A percentile compares a stretch with the other conserved stretches of the same genome.
phyloP scores from a whole-genome alignment of 2,888 invertebrate species.

The Rhagophthalmus giganteus region DNA sequence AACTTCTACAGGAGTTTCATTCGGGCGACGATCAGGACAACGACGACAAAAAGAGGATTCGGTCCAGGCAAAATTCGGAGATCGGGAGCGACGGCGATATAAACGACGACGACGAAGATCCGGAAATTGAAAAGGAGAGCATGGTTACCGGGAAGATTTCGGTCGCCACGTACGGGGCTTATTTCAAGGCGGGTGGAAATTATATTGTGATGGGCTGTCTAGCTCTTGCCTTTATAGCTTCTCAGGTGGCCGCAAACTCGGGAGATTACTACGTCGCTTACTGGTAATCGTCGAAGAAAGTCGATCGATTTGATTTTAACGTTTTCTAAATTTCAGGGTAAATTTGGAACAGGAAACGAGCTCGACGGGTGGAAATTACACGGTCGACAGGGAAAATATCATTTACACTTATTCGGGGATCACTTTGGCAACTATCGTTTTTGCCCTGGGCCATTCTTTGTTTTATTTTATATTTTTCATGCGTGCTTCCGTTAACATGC shows the following conservation, averaged over 20 bases:
- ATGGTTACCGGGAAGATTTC: conserved; percentile 46
- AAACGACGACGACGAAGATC: conserved; percentile 45
- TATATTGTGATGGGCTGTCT: conserved; percentile 54
- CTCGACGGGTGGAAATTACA: background rate
- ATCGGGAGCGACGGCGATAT: conserved; percentile 4
- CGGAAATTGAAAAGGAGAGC: conserved; percentile 46
- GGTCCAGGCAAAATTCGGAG: conserved; percentile 48
- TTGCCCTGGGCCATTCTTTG: conserved; percentile 46
- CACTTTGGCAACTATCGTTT: conserved; percentile 53
- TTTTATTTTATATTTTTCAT: conserved; percentile 50
- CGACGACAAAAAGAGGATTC: conserved; percentile 43
- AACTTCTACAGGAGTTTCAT: conserved; percentile 52
- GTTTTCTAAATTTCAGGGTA: conserved; percentile 38
- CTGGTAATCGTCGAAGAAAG: too few species aligned
- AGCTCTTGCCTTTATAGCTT: conserved; percentile 57
- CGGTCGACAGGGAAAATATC: conserved; percentile 33
- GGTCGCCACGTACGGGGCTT: conserved; percentile 53
- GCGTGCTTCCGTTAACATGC: conserved; percentile 49
- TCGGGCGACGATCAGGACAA: conserved; percentile 46
- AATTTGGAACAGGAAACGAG: conserved; percentile 47
- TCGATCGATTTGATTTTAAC: too few species aligned
- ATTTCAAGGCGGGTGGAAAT: conserved; percentile 61
- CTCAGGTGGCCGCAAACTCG: conserved; percentile 64
- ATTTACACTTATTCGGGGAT: conserved; percentile 58
- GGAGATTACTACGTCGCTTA: conserved; percentile 73